Evolutionary conservation across 2,797 vertebrate species (phyloP).

Genomic region (Sebastes goodei): DNA sequence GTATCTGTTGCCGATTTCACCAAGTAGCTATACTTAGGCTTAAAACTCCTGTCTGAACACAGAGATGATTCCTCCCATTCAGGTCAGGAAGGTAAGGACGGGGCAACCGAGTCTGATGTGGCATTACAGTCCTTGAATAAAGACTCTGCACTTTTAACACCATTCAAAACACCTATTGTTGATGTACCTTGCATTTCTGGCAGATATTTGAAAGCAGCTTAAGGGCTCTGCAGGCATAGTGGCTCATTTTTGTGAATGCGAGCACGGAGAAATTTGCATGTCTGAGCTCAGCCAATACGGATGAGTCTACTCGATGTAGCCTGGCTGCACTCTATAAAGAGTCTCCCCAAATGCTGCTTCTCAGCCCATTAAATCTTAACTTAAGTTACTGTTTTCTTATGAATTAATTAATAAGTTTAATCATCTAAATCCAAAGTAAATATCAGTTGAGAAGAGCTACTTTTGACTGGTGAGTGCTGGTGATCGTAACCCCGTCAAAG

Average conservation of each 20-base stretch:
- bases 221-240: slow-evolving; percentile 20
- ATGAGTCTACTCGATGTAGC: slow-evolving; percentile 17
- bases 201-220: slow-evolving; percentile 48
- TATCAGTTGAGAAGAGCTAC: neutral
- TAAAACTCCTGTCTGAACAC: neutral
- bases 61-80: neutral
- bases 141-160: slow-evolving; percentile 2
- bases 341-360: neutral
- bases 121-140: slow-evolving; percentile 12
- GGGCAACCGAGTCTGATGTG: neutral
- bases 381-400: neutral
- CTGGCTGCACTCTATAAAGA: neutral
- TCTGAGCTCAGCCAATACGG: slow-evolving; percentile 18
- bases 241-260: slow-evolving; percentile 19
- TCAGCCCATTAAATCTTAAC: neutral
- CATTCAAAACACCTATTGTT: slow-evolving; percentile 44
- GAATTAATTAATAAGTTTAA: neutral
- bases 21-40: neutral
- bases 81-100: neutral
- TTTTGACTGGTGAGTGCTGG: slow-evolving; percentile 1
- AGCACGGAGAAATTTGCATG: slow-evolving; percentile 31
- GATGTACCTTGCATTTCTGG: slow-evolving; percentile 23
- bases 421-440: neutral
- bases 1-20: neutral
- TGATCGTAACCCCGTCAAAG: slow-evolving; percentile 42